A percentile compares a stretch with the other conserved stretches of the same genome.
These are phyloP conservation scores for Tiaroga cobitis DNA, from an alignment of 2,797 vertebrate genomes.

Conservation along the genomic window DNA sequence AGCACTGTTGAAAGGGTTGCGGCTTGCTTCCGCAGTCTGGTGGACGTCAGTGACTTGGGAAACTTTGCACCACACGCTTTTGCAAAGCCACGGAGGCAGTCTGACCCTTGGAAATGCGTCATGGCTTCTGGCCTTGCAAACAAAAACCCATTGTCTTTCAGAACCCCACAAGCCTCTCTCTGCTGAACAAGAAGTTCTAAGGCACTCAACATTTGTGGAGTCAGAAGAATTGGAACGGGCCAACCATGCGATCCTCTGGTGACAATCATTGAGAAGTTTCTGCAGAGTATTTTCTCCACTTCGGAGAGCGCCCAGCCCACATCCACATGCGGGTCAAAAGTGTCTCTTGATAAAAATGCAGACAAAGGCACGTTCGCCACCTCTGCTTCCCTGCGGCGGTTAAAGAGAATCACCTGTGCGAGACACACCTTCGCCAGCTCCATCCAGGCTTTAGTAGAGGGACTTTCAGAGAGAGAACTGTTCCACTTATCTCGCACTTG, in stretches of 20 bases:
- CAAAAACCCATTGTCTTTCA: slow-evolving; percentile 52
- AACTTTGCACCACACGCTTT: slow-evolving; percentile 49
- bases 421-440: slow-evolving; percentile 57
- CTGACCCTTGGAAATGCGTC: slow-evolving; percentile 55
- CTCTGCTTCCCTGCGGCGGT: slow-evolving; percentile 23
- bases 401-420: slow-evolving; percentile 57
- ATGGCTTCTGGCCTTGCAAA: slow-evolving; percentile 55
- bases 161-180: slow-evolving; percentile 48
- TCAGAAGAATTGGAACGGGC: slow-evolving; percentile 55
- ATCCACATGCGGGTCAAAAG: slow-evolving; percentile 44
- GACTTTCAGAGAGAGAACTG: slow-evolving; percentile 41
- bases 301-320: slow-evolving; percentile 61
- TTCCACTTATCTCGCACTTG: slow-evolving; percentile 27
- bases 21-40: slow-evolving; percentile 56
- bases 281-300: slow-evolving; percentile 54
- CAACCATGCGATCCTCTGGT: slow-evolving; percentile 31
- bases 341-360: slow-evolving; percentile 55
- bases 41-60: slow-evolving; percentile 53
- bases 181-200: slow-evolving; percentile 54
- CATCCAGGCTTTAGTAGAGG: slow-evolving; percentile 47
- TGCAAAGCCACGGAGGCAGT: slow-evolving; percentile 54
- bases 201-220: slow-evolving; percentile 50
- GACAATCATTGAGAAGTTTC: slow-evolving; percentile 47
- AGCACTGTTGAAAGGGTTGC: slow-evolving; percentile 51
- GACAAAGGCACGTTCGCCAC: slow-evolving; percentile 42